These are phyloP conservation scores for Helleia helle DNA, from an alignment of 2,888 invertebrate genomes.

Conservation along the genomic window DNA sequence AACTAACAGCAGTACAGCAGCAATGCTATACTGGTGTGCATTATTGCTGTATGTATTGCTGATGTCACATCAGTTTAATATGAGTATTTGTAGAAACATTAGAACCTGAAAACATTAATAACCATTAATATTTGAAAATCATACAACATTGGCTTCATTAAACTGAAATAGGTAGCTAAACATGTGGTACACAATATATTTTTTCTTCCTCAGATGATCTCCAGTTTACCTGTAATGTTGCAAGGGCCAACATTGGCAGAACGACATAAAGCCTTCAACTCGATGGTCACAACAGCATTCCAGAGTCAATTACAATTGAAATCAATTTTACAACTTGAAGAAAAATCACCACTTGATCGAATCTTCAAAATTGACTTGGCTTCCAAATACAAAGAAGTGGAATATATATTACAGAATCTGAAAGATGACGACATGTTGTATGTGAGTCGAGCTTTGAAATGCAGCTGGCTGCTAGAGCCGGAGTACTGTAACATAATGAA, in stretches of 20 bases:
- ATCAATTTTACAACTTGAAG: slow-evolving; percentile 23
- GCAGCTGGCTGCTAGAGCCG: slow-evolving; percentile 37
- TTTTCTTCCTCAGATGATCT: background rate
- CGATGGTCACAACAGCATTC: slow-evolving; percentile 27
- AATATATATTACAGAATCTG: slow-evolving; percentile 40
- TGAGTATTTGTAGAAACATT: too few relatives aligned
- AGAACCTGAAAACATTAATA: too few relatives aligned
- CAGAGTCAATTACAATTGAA: slow-evolving; percentile 18
- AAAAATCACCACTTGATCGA: slow-evolving; percentile 34
- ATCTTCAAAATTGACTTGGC: slow-evolving; percentile 52
- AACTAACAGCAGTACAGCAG: too few relatives aligned
- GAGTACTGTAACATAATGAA: slow-evolving; percentile 34
- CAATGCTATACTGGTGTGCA: too few relatives aligned
- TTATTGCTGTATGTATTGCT: too few relatives aligned
- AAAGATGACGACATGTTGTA: slow-evolving; percentile 47
- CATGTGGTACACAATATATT: too few relatives aligned
- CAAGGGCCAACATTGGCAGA: slow-evolving; percentile 35
- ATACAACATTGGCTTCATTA: too few relatives aligned
- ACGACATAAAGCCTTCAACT: slow-evolving; percentile 36
- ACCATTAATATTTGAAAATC: too few relatives aligned
- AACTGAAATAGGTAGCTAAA: too few relatives aligned
- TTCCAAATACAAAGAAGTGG: slow-evolving; percentile 31
- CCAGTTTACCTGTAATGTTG: slow-evolving; percentile 29
- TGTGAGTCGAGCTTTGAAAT: slow-evolving; percentile 44
- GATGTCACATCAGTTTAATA: too few relatives aligned